Conservation (phyloP, 35 echinoderm and acorn worm genomes). For the Apostichopus japonicus region DNA sequence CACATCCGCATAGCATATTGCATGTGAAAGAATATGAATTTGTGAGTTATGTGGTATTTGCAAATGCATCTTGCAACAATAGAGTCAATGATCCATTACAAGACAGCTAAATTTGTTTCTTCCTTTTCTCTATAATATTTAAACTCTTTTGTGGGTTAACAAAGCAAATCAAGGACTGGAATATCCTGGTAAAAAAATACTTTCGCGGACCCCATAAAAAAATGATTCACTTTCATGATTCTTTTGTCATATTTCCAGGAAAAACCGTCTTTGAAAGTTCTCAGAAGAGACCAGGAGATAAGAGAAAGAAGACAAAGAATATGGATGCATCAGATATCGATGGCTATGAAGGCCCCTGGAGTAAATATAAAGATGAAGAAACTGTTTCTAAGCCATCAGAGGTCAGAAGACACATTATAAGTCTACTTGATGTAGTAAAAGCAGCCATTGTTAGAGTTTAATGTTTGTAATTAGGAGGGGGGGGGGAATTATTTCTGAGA, state of each 20-base stretch:
- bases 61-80: too few relatives aligned
- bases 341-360: constrained; percentile 93
- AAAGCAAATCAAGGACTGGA: background rate
- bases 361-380: constrained; percentile 96
- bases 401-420: constrained; percentile 53
- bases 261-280: constrained; percentile 94
- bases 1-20: too few relatives aligned
- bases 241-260: constrained; percentile 49
- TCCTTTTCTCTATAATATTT: background rate
- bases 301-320: constrained; percentile 85
- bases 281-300: constrained; percentile 75
- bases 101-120: background rate
- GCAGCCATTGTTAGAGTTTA: too few relatives aligned
- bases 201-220: background rate
- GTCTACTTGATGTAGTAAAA: too few relatives aligned
- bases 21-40: too few relatives aligned
- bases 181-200: too few relatives aligned
- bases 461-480: too few relatives aligned
- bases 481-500: too few relatives aligned
- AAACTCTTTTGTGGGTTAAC: background rate
- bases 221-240: background rate
- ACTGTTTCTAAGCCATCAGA: constrained; percentile 90
- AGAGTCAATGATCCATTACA: too few relatives aligned
- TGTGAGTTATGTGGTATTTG: too few relatives aligned
- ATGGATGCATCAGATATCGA: constrained; percentile 88